phyloP scores from a whole-genome alignment of 2,888 invertebrate species.

The Patella depressa region DNA sequence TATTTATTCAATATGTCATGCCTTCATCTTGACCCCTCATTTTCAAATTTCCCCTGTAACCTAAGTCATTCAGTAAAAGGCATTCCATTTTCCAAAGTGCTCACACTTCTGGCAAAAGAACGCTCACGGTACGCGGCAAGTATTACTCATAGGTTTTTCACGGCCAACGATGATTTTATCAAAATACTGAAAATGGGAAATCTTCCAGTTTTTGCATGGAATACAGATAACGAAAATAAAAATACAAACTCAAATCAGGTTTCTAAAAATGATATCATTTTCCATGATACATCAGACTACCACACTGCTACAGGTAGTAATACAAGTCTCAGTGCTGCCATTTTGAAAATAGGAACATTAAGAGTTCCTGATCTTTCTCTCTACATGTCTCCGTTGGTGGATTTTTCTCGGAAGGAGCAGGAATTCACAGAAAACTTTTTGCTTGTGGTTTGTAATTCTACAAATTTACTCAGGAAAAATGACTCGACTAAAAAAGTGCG shows the following conservation, averaged over 20 bases:
- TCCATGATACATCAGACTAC: constrained; percentile 59
- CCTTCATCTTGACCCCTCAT: constrained; percentile 31
- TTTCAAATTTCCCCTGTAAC: constrained; percentile 41
- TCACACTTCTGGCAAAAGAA: constrained; percentile 64
- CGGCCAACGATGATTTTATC: constrained; percentile 61
- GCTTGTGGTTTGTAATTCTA: constrained; percentile 67
- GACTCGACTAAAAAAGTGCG: constrained; percentile 33
- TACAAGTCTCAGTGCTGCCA: constrained; percentile 59
- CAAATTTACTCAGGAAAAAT: constrained; percentile 63
- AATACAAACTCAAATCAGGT: constrained; percentile 14
- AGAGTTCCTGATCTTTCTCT: constrained; percentile 64
- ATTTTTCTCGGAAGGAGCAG: constrained; percentile 63
- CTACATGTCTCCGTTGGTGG: constrained; percentile 60
- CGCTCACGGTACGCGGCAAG: constrained; percentile 66
- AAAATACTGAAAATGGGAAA: constrained; percentile 49
- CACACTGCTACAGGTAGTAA: constrained; percentile 59
- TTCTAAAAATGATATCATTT: constrained; percentile 30
- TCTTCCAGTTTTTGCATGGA: constrained; percentile 60
- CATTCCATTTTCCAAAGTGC: constrained; percentile 62
- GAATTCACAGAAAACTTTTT: constrained; percentile 67
- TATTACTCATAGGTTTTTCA: constrained; percentile 66
- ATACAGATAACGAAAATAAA: constrained; percentile 41
- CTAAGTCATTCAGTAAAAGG: constrained; percentile 53
- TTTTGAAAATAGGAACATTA: constrained; percentile 57
- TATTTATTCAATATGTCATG: constrained; percentile 10